Percentiles rank a stretch among this genome's conserved stretches.
Conservation (phyloP, 2,797 vertebrate species). For the Pachyuromys duprasi region DNA sequence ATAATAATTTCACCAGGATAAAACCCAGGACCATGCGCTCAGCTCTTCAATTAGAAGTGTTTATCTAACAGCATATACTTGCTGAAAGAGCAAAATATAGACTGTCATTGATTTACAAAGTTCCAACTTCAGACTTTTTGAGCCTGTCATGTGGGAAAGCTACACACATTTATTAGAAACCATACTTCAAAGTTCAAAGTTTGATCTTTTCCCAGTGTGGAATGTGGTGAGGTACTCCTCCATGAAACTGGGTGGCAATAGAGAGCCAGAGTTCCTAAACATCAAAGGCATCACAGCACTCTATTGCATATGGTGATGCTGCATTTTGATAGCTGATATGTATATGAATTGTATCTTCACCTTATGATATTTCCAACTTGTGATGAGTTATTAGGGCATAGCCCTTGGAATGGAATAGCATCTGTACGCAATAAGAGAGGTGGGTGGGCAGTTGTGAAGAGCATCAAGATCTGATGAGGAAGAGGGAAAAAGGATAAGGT, state of each 20-base stretch:
- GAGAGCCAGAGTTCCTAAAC: neutral
- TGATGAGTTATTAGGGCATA: neutral
- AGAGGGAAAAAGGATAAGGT: neutral
- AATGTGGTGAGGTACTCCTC: neutral
- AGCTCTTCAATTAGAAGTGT: neutral
- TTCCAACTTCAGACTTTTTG: neutral
- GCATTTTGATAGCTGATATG: neutral
- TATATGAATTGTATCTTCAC: neutral
- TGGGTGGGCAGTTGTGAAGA: neutral
- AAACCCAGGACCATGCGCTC: neutral
- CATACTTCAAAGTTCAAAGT: neutral
- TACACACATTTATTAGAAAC: constrained; percentile 20
- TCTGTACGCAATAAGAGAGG: neutral
- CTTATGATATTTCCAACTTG: neutral
- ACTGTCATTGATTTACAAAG: constrained; percentile 22
- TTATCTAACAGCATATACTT: neutral
- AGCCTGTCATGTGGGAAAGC: neutral
- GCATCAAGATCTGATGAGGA: neutral
- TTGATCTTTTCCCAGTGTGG: constrained; percentile 40
- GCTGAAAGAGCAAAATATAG: constrained; percentile 30
- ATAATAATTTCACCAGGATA: neutral
- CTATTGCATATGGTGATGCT: neutral
- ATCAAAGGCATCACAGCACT: neutral
- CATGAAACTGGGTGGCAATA: neutral
- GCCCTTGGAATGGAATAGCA: neutral